Base-by-base conservation (phyloP, 2,797 vertebrate species). In the Hipposideros larvatus region DNA sequence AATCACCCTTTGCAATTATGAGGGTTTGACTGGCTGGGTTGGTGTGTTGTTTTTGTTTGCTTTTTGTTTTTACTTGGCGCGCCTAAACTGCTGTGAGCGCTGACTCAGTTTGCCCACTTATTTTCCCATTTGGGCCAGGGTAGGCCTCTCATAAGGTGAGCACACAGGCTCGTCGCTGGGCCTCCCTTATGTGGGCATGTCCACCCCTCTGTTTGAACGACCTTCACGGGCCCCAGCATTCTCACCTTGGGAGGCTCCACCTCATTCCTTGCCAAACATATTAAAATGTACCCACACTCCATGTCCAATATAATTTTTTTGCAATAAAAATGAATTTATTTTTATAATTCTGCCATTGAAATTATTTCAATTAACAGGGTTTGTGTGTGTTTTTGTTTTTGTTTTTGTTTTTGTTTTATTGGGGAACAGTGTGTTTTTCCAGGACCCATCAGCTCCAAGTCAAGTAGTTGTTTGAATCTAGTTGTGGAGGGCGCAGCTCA, bases 161-260 rank as follows among this genome's bases (percentile, higher is more conserved):
- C 2, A 0, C 34, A 5, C 4, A 5, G 31, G 8, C 13, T 14
- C 0, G 2, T 31, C 15, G 2, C 21, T 16, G 16, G 41, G 57
- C 48, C 5, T 59, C n/a, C 11, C 5, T 22, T 31, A 51, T 34
- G 9, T 5, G 77, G 59, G n/a, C 7, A 7, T 4, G 21, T 18
- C 19, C 26, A 3, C n/a, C 22, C 18, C 53, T 74, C 65, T 66
- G 10, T 41, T 43, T 10, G 34, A 61, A 90, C 24, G 31, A 75
- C 16, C 16, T 48, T 70, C 31, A 1, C 3, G 28, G 78, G 19
- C 19, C 51, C 84, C 53, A 34, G 63, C 48, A 13, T 41, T 31
- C 51, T 48, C 3, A 22, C 22, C 15, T 31, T 43, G 15, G 31
- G 78, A 48, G 41, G 74, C 24, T 41, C 51, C 24, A 3, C 26